phyloP scores from a whole-genome alignment of 2,888 invertebrate species.

The Strigamia transsilvanica region DNA sequence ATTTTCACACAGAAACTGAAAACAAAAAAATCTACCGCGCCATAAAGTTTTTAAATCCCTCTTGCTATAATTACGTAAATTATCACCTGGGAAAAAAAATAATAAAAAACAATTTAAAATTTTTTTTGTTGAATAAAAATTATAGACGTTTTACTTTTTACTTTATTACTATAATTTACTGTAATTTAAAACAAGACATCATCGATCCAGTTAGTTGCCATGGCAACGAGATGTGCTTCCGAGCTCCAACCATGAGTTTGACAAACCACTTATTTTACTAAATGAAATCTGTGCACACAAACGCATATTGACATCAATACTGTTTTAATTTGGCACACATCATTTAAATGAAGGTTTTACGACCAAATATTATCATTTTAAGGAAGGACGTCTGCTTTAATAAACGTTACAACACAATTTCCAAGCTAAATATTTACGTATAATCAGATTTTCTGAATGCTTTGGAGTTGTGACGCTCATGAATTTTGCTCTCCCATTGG shows the following conservation, averaged over 20 bases:
- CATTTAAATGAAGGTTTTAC: background rate
- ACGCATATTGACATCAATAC: background rate
- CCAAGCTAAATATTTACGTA: background rate
- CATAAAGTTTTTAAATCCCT: background rate
- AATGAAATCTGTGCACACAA: background rate
- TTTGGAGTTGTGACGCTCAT: background rate
- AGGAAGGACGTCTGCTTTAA: background rate
- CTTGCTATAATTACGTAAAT: background rate
- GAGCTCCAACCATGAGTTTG: background rate
- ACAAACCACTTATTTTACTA: background rate
- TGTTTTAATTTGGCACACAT: background rate
- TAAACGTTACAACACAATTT: background rate
- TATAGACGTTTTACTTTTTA: background rate
- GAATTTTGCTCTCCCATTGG: conserved; percentile 10
- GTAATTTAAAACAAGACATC: background rate
- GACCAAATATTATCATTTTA: background rate
- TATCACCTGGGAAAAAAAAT: background rate
- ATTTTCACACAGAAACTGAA: conserved; percentile 5
- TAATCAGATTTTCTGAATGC: conserved; percentile 15
- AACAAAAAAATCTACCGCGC: background rate
- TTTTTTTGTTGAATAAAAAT: background rate
- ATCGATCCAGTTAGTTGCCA: background rate
- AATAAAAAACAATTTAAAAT: background rate
- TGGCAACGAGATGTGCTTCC: background rate
- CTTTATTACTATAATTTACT: too few relatives aligned